Conservation (phyloP, 2,888 invertebrate genomes). For the Willowsia nigromaculata region DNA sequence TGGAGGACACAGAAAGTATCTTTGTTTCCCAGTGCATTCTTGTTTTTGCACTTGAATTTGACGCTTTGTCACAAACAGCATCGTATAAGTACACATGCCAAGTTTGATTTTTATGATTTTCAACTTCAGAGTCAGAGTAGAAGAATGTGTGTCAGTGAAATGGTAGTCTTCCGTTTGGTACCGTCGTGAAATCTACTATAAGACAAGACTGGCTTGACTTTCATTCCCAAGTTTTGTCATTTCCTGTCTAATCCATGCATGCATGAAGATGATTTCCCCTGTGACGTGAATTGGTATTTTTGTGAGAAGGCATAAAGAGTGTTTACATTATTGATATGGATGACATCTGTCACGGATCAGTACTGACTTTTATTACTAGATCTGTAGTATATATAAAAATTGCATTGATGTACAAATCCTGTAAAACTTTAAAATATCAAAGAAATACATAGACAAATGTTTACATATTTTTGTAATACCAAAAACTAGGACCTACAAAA, state of each 20-base stretch:
- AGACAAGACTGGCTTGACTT: not conserved
- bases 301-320: not conserved
- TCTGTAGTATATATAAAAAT: too few relatives aligned
- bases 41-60: too few relatives aligned
- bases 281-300: constrained; percentile 1
- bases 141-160: not conserved
- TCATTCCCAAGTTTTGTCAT: not conserved
- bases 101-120: not conserved
- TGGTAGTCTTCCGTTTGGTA: not conserved
- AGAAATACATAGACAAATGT: not conserved
- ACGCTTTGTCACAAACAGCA: too few relatives aligned
- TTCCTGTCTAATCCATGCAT: not conserved
- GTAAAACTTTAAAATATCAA: not conserved
- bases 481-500: too few relatives aligned
- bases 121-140: not conserved
- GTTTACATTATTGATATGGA: not conserved
- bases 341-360: not conserved
- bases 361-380: not conserved
- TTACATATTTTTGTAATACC: not conserved
- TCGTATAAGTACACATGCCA: not conserved
- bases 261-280: not conserved
- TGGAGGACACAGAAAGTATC: too few relatives aligned
- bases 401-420: not conserved
- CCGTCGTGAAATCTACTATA: not conserved
- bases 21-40: too few relatives aligned